Evolutionary conservation across 2,888 invertebrate genomes (phyloP).

Genomic region (Calliphora vomitoria): DNA sequence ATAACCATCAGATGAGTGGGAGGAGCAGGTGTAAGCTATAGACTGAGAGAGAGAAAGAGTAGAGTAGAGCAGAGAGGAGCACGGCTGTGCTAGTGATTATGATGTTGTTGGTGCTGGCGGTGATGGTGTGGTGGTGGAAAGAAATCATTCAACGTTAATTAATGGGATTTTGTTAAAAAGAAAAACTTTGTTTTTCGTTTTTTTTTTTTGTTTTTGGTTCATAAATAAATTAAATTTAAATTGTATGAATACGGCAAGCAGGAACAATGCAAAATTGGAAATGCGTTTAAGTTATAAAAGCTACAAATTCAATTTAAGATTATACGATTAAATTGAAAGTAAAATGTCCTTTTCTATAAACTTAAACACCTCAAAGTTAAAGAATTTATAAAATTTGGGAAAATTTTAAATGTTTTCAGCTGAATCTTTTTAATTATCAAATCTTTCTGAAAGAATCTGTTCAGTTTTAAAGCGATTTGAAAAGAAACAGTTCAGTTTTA

Average conservation of each 20-base stretch:
- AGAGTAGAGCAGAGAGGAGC: neutral
- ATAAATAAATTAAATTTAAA: neutral
- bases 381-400: too few species aligned
- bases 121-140: conserved; percentile 49
- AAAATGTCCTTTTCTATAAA: too few species aligned
- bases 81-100: neutral
- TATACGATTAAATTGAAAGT: too few species aligned
- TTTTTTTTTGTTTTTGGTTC: neutral
- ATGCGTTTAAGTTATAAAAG: too few species aligned
- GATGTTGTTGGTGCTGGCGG: neutral
- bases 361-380: too few species aligned
- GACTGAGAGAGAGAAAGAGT: neutral
- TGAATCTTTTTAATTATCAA: too few species aligned
- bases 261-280: too few species aligned
- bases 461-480: too few species aligned
- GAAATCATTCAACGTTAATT: conserved; percentile 64
- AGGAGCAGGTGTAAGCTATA: neutral
- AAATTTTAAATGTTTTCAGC: too few species aligned
- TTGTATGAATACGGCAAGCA: neutral
- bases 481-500: too few species aligned
- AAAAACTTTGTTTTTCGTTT: conserved; percentile 35
- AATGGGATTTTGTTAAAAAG: conserved; percentile 57
- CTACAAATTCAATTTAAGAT: too few species aligned
- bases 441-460: too few species aligned
- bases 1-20: conserved; percentile 6